Evolutionary conservation across 1,140 invertebrate genomes (phyloP).

Genomic region (Formica selysi): DNA sequence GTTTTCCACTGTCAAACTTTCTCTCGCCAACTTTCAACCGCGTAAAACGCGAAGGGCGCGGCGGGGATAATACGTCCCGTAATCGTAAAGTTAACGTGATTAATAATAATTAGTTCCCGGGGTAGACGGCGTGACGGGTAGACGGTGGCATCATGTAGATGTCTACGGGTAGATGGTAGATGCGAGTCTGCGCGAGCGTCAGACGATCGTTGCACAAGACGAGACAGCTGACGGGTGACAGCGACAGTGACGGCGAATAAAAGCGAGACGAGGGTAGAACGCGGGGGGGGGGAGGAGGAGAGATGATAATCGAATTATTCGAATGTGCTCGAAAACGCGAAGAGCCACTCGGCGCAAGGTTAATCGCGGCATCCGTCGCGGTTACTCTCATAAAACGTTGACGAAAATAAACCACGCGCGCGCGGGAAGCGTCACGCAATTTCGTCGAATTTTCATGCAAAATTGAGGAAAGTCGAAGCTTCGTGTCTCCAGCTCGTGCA

Average conservation of each 20-base stretch:
- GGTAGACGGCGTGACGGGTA: conserved; percentile 46
- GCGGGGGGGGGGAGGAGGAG: neutral
- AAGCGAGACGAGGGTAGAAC: conserved; percentile 56
- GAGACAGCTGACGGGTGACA: conserved; percentile 55
- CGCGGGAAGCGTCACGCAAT: conserved; percentile 38
- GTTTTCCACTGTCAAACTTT: conserved; percentile 54
- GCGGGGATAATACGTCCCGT: conserved; percentile 12
- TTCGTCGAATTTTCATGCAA: conserved; percentile 45
- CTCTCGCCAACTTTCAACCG: conserved; percentile 37
- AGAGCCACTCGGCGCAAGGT: conserved; percentile 44
- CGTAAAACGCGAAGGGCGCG: conserved; percentile 21
- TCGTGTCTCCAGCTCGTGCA: neutral
- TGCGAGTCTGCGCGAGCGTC: conserved; percentile 42
- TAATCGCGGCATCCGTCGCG: conserved; percentile 34
- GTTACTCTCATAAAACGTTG: conserved; percentile 27
- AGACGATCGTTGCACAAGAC: conserved; percentile 51
- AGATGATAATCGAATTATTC: conserved; percentile 54
- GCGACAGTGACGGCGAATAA: conserved; percentile 57
- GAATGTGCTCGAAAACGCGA: conserved; percentile 47
- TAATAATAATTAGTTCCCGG: conserved; percentile 47
- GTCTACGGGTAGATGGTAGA: conserved; percentile 18
- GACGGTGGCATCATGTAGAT: conserved; percentile 39
- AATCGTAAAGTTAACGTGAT: conserved; percentile 55
- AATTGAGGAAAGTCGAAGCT: conserved; percentile 40
- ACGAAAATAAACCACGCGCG: conserved; percentile 40